Conservation (phyloP, 2,888 invertebrate species). For the Caenorhabditis zanzibari region DNA sequence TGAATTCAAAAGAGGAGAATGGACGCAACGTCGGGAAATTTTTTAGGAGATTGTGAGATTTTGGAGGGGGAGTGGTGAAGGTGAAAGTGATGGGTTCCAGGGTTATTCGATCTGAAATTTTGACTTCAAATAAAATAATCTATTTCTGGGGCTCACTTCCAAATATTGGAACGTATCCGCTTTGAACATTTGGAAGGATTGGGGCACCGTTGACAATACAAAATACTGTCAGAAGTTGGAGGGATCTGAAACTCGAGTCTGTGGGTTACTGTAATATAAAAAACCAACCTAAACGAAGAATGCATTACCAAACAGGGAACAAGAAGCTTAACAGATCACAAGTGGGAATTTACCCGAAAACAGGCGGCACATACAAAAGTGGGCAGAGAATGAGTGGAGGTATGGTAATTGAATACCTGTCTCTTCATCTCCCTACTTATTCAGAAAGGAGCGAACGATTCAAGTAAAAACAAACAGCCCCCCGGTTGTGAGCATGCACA, state of each 20-base stretch:
- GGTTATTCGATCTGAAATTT: constrained; percentile 60
- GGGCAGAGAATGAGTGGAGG: constrained; percentile 32
- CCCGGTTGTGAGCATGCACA: constrained; percentile 59
- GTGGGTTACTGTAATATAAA: background rate
- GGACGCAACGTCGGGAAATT: constrained; percentile 51
- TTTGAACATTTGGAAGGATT: constrained; percentile 46
- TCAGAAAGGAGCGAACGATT: constrained; percentile 40
- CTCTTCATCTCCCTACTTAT: constrained; percentile 29
- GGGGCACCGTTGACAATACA: constrained; percentile 21
- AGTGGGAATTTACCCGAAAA: constrained; percentile 16
- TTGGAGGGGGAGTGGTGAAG: constrained; percentile 62
- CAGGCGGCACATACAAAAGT: constrained; percentile 40
- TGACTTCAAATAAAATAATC: too few relatives aligned
- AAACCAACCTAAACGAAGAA: constrained; percentile 11
- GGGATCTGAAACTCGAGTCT: constrained; percentile 32
- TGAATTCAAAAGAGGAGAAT: constrained; percentile 16
- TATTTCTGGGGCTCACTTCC: too few relatives aligned
- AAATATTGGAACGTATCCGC: constrained; percentile 60
- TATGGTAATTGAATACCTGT: constrained; percentile 61
- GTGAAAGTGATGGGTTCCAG: constrained; percentile 66
- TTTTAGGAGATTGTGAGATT: constrained; percentile 23
- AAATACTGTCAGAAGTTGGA: constrained; percentile 21
- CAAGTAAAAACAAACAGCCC: constrained; percentile 60
- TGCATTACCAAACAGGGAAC: constrained; percentile 5
- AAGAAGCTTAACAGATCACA: constrained; percentile 19